Evolutionary conservation across 2,888 invertebrate genomes (phyloP), one percentile per base, ranked within the genome.

Genomic region (Xanthostigma xanthostigma): DNA sequence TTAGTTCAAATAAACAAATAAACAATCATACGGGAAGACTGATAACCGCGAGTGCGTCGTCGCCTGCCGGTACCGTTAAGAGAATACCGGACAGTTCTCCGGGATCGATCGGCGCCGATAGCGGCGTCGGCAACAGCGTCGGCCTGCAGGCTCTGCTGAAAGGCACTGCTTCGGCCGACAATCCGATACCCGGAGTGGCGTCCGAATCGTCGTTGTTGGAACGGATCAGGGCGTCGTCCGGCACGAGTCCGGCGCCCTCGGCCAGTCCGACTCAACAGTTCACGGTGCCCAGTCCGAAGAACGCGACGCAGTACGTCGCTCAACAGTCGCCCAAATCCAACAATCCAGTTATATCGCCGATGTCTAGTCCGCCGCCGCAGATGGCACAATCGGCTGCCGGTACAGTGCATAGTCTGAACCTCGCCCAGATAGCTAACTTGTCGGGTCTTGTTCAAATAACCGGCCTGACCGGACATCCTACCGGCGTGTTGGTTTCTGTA

Each of bases 351-450:
- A 70, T 75, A 57, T 76, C 76, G 54, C 76, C 78, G 36, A 67
- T 78, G 66, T 74, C 76, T 58, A 76, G 76, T 68, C 75, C 76
- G 47, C 69, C 72, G 53, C 71, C 72, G 43, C 66, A 64, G 55
- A 63, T 62, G 59, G 41, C 57, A 42, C 14, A 42, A 44, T 6
- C 50, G 57, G 54, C 50, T 55, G 64, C 60, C 51, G 63, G 68
- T 68, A 64, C 72, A 69, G 66, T 79, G 49, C 79, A 85, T 70
- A 81, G 84, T 56, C 73, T 87, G 55, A 85, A 85, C 65, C 70
- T 86, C 56, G 77, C 84, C 46, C 77, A 76, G 60, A 64, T 80
- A 52, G 78, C 78, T 57, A 78, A 70, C 57, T 65, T 85, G 48
- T 79, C 84, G 52, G 84, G 84, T 34, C 67, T 87, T 45, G 86